These are phyloP conservation scores for Yasuhikotakia modesta DNA, from an alignment of 2,797 vertebrate species.

Conservation along the genomic window DNA sequence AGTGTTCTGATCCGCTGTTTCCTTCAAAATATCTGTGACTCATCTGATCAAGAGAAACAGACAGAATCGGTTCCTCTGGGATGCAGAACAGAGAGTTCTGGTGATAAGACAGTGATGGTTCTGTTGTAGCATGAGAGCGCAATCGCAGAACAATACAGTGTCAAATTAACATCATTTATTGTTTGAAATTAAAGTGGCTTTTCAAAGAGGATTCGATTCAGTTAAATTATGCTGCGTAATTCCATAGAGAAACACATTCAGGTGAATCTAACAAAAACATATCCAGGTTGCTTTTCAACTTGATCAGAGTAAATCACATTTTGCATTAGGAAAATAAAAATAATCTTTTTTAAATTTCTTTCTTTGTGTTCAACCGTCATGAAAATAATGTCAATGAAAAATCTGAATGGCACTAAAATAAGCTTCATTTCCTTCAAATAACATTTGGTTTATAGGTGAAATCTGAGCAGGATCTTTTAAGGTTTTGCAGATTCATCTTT, in stretches of 20 bases:
- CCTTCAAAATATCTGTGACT: slow-evolving; percentile 24
- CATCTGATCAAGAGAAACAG: slow-evolving; percentile 14
- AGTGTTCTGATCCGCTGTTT: slow-evolving; percentile 1
- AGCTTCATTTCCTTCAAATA: too few relatives aligned
- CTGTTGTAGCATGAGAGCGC: slow-evolving; percentile 43
- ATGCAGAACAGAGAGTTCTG: slow-evolving; percentile 38
- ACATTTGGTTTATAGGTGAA: too few relatives aligned
- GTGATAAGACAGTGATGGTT: slow-evolving; percentile 23
- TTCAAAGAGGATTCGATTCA: slow-evolving; percentile 50
- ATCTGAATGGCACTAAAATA: too few relatives aligned
- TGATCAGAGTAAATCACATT: not conserved
- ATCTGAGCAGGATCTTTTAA: too few relatives aligned
- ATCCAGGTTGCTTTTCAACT: not conserved
- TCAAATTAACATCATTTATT: slow-evolving; percentile 53
- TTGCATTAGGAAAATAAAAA: slow-evolving; percentile 13
- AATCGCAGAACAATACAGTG: slow-evolving; percentile 39
- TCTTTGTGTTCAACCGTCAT: not conserved
- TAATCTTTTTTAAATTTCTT: too few relatives aligned
- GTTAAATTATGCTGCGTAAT: slow-evolving; percentile 65
- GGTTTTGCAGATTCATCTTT: not conserved
- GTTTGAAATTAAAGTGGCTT: slow-evolving; percentile 44
- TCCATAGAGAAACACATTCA: slow-evolving; percentile 61
- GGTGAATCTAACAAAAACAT: not conserved
- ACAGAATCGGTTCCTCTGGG: slow-evolving; percentile 16
- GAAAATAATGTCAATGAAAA: too few relatives aligned